Percentiles rank a stretch among this genome's conserved stretches.
phyloP scores from a whole-genome alignment of 1,140 invertebrate genomes.

The Apolygus lucorum region DNA sequence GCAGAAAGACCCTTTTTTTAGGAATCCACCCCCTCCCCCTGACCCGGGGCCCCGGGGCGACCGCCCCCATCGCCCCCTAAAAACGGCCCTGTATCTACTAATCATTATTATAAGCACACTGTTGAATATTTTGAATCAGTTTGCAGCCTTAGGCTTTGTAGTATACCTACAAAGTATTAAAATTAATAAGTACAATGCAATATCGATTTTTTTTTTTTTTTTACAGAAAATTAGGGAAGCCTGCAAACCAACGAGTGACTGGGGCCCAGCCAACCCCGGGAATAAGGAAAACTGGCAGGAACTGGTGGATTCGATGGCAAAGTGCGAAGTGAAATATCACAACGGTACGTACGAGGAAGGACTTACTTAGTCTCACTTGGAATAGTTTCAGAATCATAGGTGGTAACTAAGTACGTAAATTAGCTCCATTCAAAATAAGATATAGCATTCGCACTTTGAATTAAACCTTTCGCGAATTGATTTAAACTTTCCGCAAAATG shows the following conservation, averaged over 20 bases:
- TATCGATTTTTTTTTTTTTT: constrained; percentile 12
- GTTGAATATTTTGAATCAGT: constrained; percentile 1
- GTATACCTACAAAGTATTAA: no score
- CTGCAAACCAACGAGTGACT: constrained; percentile 36
- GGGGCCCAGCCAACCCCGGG: constrained; percentile 39
- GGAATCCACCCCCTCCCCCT: no score
- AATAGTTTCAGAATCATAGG: no score
- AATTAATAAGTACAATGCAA: no score
- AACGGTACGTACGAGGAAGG: constrained; percentile 25
- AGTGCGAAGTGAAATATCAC: constrained; percentile 22
- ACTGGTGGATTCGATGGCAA: background rate
- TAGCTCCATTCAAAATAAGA: background rate
- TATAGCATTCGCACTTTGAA: no score
- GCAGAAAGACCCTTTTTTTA: no score
- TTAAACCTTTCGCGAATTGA: no score
- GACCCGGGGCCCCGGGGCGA: no score
- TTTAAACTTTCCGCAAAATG: background rate
- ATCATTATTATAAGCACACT: background rate
- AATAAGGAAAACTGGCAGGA: constrained; percentile 30
- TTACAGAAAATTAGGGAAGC: constrained; percentile 38
- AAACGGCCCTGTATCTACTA: background rate
- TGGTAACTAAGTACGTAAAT: background rate
- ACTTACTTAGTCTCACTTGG: background rate
- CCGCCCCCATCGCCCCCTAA: no score
- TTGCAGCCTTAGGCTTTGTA: no score